Conservation (phyloP, 1,140 invertebrate species). For the Drosophila triauraria region DNA sequence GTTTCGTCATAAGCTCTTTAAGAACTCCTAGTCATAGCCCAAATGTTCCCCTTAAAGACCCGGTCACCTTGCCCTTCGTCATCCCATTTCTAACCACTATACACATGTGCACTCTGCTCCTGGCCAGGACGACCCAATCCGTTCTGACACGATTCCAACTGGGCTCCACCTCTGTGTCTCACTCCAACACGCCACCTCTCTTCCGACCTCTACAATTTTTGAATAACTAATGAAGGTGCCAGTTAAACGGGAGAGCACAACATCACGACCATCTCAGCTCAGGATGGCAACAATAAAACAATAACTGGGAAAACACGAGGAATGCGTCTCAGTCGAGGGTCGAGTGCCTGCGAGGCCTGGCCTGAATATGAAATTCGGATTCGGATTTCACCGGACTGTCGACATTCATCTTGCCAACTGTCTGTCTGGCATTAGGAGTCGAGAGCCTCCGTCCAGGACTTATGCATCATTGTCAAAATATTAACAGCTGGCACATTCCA, state of each 20-base stretch:
- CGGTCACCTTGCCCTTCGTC: conserved; percentile 10
- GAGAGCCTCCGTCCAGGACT: conserved; percentile 58
- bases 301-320: conserved; percentile 49
- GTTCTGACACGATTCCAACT: conserved; percentile 72
- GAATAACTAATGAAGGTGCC: conserved; percentile 82
- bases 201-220: conserved; percentile 69
- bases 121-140: conserved; percentile 53
- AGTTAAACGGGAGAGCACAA: conserved; percentile 56
- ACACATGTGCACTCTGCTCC: conserved; percentile 57
- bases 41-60: conserved; percentile 30
- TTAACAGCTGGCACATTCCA: conserved; percentile 79
- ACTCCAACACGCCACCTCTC: not conserved
- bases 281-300: conserved; percentile 61
- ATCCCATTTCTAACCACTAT: conserved; percentile 1
- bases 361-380: conserved; percentile 81
- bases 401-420: conserved; percentile 80
- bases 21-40: not conserved
- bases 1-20: conserved; percentile 6
- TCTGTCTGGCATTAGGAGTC: conserved; percentile 71
- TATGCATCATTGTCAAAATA: conserved; percentile 83
- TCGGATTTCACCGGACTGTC: conserved; percentile 76
- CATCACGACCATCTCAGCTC: conserved; percentile 21
- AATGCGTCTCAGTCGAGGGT: conserved; percentile 28
- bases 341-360: conserved; percentile 53
- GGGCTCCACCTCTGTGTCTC: conserved; percentile 33